These are phyloP conservation scores for Cataglyphis cursor DNA, from an alignment of 2,888 invertebrate genomes.

Conservation along the genomic window DNA sequence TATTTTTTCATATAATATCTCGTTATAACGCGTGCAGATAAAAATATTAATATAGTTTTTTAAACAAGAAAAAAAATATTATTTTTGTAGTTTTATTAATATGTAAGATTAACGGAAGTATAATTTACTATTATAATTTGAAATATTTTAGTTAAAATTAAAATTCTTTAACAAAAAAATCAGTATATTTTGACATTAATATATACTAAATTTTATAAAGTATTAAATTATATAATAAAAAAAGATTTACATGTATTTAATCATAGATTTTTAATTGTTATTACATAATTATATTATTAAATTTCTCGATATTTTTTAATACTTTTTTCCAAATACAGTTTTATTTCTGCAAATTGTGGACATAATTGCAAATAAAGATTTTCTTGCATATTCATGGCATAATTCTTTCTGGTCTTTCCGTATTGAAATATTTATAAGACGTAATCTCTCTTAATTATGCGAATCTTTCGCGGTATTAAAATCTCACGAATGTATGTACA, in stretches of 20 bases:
- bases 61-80: not conserved
- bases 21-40: not conserved
- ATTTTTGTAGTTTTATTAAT: not conserved
- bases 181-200: not conserved
- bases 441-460: slow-evolving; percentile 18
- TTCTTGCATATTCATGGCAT: not conserved
- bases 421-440: slow-evolving; percentile 63
- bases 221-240: not conserved
- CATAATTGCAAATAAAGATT: slow-evolving; percentile 15
- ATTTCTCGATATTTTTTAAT: not conserved
- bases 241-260: not conserved
- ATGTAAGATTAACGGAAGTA: not conserved
- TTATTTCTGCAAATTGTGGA: not conserved
- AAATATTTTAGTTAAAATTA: not conserved
- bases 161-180: not conserved
- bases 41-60: not conserved
- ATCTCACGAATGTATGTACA: slow-evolving; percentile 36
- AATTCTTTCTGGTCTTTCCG: slow-evolving; percentile 27
- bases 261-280: not conserved
- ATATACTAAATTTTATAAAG: not conserved
- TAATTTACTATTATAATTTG: not conserved
- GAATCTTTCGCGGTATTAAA: slow-evolving; percentile 56
- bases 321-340: not conserved
- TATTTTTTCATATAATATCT: not conserved
- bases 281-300: slow-evolving; percentile 3